These are phyloP conservation scores for Alaudala cheleensis DNA, from an alignment of 2,113 vertebrate species.

Conservation along the genomic window DNA sequence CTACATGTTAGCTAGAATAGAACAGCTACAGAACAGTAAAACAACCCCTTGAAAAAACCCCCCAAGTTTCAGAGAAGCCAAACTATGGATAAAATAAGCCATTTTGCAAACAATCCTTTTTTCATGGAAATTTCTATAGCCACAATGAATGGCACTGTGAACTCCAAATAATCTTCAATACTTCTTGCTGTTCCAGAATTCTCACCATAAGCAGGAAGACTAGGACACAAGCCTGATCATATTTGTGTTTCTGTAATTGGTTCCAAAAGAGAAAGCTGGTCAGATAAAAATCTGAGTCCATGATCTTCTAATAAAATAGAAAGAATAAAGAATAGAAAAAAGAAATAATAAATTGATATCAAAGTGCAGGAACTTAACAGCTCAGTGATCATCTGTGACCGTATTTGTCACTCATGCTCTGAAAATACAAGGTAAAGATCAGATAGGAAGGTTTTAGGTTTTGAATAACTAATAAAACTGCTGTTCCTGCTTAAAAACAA, in stretches of 20 bases:
- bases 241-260: neutral
- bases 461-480: neutral
- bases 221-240: neutral
- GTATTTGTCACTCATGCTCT: neutral
- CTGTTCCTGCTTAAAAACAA: neutral
- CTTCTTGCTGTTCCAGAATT: neutral
- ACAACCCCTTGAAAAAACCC: neutral
- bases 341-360: neutral
- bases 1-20: neutral
- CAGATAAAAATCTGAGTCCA: neutral
- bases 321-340: neutral
- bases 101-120: neutral
- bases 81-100: neutral
- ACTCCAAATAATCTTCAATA: neutral
- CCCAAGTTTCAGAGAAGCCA: neutral
- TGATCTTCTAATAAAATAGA: neutral
- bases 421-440: neutral
- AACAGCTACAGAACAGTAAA: neutral
- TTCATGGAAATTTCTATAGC: neutral
- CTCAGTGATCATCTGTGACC: neutral
- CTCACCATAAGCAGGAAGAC: neutral
- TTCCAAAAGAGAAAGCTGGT: neutral
- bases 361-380: neutral
- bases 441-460: neutral
- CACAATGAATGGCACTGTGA: neutral